Evolutionary conservation across 2,888 invertebrate species (phyloP).

Genomic region (Hirtodrosophila trivittata): DNA sequence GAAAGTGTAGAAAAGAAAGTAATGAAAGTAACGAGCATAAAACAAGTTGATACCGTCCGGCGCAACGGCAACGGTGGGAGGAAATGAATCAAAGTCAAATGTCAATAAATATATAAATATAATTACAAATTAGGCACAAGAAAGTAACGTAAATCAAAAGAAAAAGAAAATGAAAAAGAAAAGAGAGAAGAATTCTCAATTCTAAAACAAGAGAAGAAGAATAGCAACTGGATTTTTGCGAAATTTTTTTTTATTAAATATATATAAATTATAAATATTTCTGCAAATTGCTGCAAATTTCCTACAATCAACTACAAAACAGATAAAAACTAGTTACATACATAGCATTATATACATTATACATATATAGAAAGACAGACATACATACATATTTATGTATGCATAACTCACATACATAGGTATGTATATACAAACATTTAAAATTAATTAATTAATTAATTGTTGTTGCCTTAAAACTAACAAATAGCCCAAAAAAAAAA

Average conservation of each 20-base stretch:
- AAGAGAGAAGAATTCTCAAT: not conserved
- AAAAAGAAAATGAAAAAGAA: not conserved
- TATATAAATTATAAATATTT: conserved; percentile 26
- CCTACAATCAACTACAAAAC: conserved; percentile 65
- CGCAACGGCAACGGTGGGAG: conserved; percentile 35
- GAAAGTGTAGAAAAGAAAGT: not conserved
- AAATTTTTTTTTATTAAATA: conserved; percentile 8
- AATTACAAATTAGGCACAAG: conserved; percentile 10
- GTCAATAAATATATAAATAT: conserved; percentile 15
- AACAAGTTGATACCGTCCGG: conserved; percentile 57
- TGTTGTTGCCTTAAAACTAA: conserved; percentile 47
- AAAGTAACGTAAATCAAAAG: not conserved
- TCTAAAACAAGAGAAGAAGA: not conserved
- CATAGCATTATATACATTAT: conserved; percentile 12
- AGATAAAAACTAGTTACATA: conserved; percentile 32
- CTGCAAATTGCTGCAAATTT: conserved; percentile 55
- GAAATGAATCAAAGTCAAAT: conserved; percentile 36
- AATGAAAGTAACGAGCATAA: not conserved
- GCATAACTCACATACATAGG: conserved; percentile 18
- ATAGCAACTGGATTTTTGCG: not conserved
- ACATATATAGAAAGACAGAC: conserved; percentile 5
- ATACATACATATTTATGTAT: conserved; percentile 11
- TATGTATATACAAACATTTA: conserved; percentile 11
- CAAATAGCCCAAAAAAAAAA: conserved; percentile 33
- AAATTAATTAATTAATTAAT: conserved; percentile 53